Conservation (phyloP, 2,113 vertebrate species). For the Sinocyclocheilus anshuiensis region DNA sequence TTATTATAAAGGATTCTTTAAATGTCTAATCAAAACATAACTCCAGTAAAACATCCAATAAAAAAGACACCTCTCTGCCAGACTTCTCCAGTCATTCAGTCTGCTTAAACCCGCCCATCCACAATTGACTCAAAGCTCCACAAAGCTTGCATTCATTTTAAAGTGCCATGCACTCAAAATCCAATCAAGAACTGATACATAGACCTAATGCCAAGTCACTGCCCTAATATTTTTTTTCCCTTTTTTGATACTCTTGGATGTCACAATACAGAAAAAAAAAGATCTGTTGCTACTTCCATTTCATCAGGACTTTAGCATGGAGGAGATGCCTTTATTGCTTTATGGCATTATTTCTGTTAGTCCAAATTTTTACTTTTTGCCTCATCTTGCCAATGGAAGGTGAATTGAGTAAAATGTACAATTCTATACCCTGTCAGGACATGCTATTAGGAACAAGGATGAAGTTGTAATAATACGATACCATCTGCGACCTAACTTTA, state of each 20-base stretch:
- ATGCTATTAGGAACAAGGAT: background rate
- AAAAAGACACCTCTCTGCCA: too few relatives aligned
- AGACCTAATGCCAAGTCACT: too few relatives aligned
- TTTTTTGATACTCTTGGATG: too few relatives aligned
- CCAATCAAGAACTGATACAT: too few relatives aligned
- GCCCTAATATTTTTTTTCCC: too few relatives aligned
- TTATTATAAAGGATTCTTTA: too few relatives aligned
- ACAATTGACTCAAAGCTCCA: background rate
- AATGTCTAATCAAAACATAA: too few relatives aligned
- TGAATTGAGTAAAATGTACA: background rate
- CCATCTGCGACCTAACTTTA: slow-evolving; percentile 10
- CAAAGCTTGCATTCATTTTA: background rate
- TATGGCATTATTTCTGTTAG: background rate
- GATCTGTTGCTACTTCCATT: background rate
- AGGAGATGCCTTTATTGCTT: background rate
- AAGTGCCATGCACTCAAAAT: too few relatives aligned
- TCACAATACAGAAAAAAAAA: background rate
- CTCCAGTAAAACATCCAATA: too few relatives aligned
- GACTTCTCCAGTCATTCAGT: too few relatives aligned
- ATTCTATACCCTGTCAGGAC: background rate
- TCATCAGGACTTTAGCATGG: background rate
- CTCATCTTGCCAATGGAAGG: background rate
- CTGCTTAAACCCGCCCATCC: too few relatives aligned
- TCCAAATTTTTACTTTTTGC: too few relatives aligned
- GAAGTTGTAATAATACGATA: background rate